Base-by-base conservation (phyloP, 2,113 vertebrate genomes). In the Anseranas semipalmata region DNA sequence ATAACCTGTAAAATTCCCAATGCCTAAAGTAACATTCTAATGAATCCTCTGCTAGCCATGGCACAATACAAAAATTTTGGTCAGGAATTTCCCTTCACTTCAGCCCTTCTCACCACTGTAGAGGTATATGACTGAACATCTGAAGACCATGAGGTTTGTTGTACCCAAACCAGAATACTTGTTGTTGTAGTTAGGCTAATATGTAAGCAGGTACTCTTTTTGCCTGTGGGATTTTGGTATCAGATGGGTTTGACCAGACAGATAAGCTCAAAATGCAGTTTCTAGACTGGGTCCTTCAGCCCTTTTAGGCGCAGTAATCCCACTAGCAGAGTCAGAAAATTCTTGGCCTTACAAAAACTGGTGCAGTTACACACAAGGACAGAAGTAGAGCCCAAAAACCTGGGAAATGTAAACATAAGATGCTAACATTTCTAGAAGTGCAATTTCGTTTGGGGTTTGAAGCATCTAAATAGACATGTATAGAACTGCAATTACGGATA, bases 391-490 rank as follows among this genome's bases (percentile, higher is more conserved):
- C 13, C 67, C 45, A 52, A 52, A 27, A 19, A 27, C 21, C 55
- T 70, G 35, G 18, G 33, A 90, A 90, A 58, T 39, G 9, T 70
- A 66, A 48, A 60, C 4, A 8, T 15, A 75, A 72, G 32, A 72
- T 68, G 13, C 2, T 72, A 35, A 2, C 0, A 0, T 27, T 55
- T 76, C 32, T 60, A 73, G n/a, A 79, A 60, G 10, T 0, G 0
- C 1, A 53, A 16, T 59, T 53, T 87, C 20, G 75, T 70, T 30
- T 4, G 28, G 10, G 8, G 46, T 28, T 87, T 65, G 17, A 77
- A 30, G 4, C 21, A 73, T 39, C 65, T 66, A 43, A 77, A 28
- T 15, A 37, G 11, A 13, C 9, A 6, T 15, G 28, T 32, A 4
- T 55, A 27, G 12, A 63, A 35, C 6, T 13, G 3, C 19, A 66